These are phyloP conservation scores for Empidonax traillii DNA, from an alignment of 2,113 vertebrate genomes.

Conservation along the genomic window DNA sequence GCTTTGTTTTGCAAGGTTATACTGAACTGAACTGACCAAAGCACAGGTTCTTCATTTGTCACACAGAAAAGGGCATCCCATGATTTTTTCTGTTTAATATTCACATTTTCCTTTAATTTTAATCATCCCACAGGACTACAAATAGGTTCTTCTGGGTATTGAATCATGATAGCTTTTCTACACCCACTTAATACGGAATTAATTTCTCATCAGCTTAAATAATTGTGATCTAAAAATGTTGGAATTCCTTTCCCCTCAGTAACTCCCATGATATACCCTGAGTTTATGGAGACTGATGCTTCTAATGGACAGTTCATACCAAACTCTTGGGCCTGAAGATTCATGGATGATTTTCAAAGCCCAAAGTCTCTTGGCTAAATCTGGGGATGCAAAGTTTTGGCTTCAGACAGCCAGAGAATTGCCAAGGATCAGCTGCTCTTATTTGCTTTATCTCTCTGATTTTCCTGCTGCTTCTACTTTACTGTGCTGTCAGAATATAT, in stretches of 20 bases:
- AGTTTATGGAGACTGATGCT: background rate
- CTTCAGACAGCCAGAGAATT: background rate
- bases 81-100: background rate
- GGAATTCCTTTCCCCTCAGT: background rate
- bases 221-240: background rate
- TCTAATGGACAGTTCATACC: background rate
- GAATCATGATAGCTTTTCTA: background rate
- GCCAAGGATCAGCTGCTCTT: background rate
- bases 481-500: background rate
- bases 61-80: background rate
- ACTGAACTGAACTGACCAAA: background rate
- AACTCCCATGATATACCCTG: background rate
- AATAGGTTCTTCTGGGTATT: background rate
- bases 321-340: background rate
- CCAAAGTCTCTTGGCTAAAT: background rate
- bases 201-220: background rate
- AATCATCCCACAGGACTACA: background rate
- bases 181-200: background rate
- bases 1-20: background rate
- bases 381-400: background rate
- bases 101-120: background rate
- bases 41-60: background rate
- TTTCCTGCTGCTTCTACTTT: background rate
- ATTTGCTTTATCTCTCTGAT: background rate
- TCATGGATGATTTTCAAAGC: background rate